Evolutionary conservation across 1,140 invertebrate genomes (phyloP).

Genomic region (Lasioglossum albipes): DNA sequence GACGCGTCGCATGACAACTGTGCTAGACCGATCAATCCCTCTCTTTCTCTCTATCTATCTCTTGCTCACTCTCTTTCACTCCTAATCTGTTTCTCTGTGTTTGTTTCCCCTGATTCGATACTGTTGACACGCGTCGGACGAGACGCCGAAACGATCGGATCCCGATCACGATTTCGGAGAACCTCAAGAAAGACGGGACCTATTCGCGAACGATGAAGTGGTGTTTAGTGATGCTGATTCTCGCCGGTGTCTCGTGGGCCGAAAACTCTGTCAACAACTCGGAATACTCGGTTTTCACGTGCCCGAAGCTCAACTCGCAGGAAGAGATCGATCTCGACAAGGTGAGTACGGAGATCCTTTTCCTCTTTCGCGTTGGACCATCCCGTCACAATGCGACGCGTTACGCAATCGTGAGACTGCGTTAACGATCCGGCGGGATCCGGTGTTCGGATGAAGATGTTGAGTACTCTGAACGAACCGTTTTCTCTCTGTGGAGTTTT

Average conservation of each 20-base stretch:
- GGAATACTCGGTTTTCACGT: constrained; percentile 27
- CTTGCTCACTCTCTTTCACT: too few relatives aligned
- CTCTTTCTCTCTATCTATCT: too few relatives aligned
- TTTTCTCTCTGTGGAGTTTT: too few relatives aligned
- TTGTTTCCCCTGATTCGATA: too few relatives aligned
- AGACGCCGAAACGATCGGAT: too few relatives aligned
- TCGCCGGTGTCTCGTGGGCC: constrained; percentile 51
- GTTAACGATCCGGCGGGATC: background rate
- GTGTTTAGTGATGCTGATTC: constrained; percentile 58
- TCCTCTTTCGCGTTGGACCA: background rate
- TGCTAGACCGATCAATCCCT: background rate
- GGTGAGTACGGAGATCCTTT: constrained; percentile 22
- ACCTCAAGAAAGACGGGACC: constrained; percentile 4
- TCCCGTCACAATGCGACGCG: background rate
- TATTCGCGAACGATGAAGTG: constrained; percentile 59
- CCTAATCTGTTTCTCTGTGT: too few relatives aligned
- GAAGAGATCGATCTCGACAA: constrained; percentile 61
- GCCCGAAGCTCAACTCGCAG: constrained; percentile 55
- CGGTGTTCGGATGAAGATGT: too few relatives aligned
- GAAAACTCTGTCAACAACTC: constrained; percentile 51
- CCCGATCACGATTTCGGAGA: constrained; percentile 22
- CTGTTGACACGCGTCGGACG: too few relatives aligned
- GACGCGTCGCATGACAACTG: constrained; percentile 6
- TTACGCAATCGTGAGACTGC: constrained; percentile 13
- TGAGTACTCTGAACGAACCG: too few relatives aligned